Evolutionary conservation across 2,888 invertebrate genomes (phyloP).

Genomic region (Miltochrista miniata): DNA sequence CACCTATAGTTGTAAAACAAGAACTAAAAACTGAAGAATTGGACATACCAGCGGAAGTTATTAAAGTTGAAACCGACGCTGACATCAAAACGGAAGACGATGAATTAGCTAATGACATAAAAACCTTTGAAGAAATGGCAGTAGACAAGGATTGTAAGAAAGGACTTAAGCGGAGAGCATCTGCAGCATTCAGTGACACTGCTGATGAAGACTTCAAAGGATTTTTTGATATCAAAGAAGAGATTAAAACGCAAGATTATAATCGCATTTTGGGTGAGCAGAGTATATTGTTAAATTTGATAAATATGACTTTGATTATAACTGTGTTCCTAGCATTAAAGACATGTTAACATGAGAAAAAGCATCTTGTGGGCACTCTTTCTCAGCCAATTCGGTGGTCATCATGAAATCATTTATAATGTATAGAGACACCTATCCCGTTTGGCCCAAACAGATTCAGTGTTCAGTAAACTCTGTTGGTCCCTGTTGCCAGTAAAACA

Average conservation of each 20-base stretch:
- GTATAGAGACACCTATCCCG: too few relatives aligned
- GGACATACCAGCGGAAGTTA: conserved; percentile 9
- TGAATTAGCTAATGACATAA: conserved; percentile 13
- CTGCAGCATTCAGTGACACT: conserved; percentile 62
- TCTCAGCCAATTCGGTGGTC: too few relatives aligned
- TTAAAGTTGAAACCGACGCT: conserved; percentile 4
- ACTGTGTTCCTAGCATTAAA: too few relatives aligned
- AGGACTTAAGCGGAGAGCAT: conserved; percentile 69
- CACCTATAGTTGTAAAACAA: conserved; percentile 9
- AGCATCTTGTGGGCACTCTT: too few relatives aligned
- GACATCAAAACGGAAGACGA: conserved; percentile 20
- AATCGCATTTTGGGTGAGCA: conserved; percentile 61
- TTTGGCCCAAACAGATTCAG: too few relatives aligned
- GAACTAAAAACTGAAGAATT: conserved; percentile 22
- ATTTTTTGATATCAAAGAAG: conserved; percentile 53
- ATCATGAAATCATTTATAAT: too few relatives aligned
- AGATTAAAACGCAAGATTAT: conserved; percentile 50
- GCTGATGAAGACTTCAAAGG: conserved; percentile 66
- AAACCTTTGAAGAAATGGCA: conserved; percentile 16
- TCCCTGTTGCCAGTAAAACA: too few relatives aligned
- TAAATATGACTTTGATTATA: too few relatives aligned
- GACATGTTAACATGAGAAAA: too few relatives aligned
- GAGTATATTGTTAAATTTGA: too few relatives aligned
- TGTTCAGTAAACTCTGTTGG: too few relatives aligned
- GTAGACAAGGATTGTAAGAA: conserved; percentile 39